These are phyloP conservation scores for Odontocerum albicorne DNA, from an alignment of 2,888 invertebrate genomes.

Conservation along the genomic window DNA sequence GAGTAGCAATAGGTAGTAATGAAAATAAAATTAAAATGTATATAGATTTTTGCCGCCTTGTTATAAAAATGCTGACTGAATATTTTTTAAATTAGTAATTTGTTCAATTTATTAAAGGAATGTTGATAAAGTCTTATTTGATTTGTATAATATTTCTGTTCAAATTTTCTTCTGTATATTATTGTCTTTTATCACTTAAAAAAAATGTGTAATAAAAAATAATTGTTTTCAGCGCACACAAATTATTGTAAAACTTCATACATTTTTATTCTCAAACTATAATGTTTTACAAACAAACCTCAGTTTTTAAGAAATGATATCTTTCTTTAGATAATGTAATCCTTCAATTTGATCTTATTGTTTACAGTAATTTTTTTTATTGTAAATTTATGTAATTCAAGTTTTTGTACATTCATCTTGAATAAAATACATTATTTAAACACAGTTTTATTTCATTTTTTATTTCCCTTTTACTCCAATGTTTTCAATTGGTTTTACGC, in stretches of 20 bases:
- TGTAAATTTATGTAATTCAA: not conserved
- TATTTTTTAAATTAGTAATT: constrained; percentile 18
- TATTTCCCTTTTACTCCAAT: no score
- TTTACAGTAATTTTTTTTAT: not conserved
- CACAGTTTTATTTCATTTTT: not conserved
- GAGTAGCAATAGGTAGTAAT: constrained; percentile 5
- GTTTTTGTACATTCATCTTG: not conserved
- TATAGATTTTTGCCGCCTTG: constrained; percentile 19
- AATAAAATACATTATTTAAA: not conserved
- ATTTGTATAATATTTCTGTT: not conserved
- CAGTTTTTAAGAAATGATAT: not conserved
- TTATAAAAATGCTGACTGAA: constrained; percentile 21
- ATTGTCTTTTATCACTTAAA: no score
- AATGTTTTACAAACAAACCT: not conserved
- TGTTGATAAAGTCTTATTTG: not conserved
- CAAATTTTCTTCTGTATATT: no score
- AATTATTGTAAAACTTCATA: not conserved
- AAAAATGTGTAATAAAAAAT: no score
- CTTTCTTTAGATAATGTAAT: not conserved
- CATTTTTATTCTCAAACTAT: not conserved
- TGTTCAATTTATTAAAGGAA: constrained; percentile 4
- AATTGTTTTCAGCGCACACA: no score
- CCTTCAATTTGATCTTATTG: not conserved
- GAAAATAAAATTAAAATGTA: constrained; percentile 14
- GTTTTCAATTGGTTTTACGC: no score